Conservation (phyloP, 2,113 vertebrate genomes). For the Muntiacus reevesi region DNA sequence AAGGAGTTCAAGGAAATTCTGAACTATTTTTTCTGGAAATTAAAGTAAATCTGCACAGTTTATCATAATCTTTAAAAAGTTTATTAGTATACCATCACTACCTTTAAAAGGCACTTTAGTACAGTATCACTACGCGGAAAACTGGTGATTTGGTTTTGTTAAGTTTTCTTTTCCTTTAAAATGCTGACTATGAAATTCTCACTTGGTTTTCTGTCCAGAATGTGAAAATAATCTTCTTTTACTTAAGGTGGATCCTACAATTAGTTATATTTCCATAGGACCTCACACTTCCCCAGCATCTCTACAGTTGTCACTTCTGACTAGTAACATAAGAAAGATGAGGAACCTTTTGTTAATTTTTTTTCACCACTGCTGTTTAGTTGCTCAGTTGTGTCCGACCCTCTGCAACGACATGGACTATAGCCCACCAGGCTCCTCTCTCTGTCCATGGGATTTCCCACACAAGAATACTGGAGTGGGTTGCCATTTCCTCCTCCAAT, state of each 20-base stretch:
- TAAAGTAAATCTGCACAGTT: not conserved
- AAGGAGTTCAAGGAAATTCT: not conserved
- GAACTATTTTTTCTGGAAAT: not conserved
- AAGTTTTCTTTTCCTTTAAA: slow-evolving; percentile 4
- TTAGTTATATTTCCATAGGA: not conserved
- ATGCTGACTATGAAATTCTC: not conserved
- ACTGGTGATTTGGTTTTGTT: not conserved
- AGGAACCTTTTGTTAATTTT: not conserved
- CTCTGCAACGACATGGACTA: not conserved
- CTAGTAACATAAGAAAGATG: not conserved
- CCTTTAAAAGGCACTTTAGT: not conserved
- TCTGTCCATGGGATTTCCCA: not conserved
- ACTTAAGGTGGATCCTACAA: not conserved
- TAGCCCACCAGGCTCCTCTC: not conserved
- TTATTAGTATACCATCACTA: not conserved
- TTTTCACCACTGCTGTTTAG: not conserved
- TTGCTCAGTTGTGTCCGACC: not conserved
- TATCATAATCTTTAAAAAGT: not conserved
- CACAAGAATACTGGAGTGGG: not conserved
- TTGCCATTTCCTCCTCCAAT: not conserved
- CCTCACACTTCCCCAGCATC: not conserved
- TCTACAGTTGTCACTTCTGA: not conserved
- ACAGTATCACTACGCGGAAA: not conserved
- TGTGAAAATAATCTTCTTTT: not conserved
- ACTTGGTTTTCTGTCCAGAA: not conserved